A percentile compares a stretch with the other conserved stretches of the same genome.
Conservation (phyloP, 2,113 vertebrate genomes). For the Natator depressus region DNA sequence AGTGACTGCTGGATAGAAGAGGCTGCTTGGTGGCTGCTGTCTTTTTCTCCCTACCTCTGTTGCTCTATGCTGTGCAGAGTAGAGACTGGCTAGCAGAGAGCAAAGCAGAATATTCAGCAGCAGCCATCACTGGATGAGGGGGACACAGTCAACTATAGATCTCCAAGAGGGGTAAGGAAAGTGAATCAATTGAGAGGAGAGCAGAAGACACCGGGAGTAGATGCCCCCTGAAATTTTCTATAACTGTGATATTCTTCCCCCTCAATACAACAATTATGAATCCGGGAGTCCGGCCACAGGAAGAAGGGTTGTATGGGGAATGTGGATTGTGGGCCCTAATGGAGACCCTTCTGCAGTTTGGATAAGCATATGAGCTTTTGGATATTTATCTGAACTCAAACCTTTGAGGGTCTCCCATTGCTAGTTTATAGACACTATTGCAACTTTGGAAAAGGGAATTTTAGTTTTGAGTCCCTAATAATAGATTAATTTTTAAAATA, state of each 20-base stretch:
- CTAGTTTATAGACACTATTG: fast-evolving
- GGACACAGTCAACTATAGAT: background rate
- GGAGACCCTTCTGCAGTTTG: background rate
- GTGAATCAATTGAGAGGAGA: background rate
- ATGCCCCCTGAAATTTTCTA: fast-evolving
- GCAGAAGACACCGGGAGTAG: background rate
- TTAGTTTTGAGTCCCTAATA: background rate
- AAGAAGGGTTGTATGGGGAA: no score
- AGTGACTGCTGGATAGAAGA: background rate
- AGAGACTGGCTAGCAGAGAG: background rate
- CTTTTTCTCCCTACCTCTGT: fast-evolving
- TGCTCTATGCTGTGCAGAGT: background rate
- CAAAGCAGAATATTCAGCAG: fast-evolving
- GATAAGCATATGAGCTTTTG: background rate
- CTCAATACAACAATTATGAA: fast-evolving
- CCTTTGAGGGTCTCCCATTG: fast-evolving
- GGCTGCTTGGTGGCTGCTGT: background rate
- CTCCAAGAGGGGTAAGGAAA: background rate
- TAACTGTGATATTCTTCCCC: fast-evolving
- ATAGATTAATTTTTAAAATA: background rate
- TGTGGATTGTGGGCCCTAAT: background rate
- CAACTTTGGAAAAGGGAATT: background rate
- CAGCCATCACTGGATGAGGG: background rate
- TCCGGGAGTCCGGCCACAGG: fast-evolving
- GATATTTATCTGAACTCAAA: fast-evolving